Evolutionary conservation across 2,888 invertebrate genomes (phyloP).

Genomic region (Sclerodermus sp.): DNA sequence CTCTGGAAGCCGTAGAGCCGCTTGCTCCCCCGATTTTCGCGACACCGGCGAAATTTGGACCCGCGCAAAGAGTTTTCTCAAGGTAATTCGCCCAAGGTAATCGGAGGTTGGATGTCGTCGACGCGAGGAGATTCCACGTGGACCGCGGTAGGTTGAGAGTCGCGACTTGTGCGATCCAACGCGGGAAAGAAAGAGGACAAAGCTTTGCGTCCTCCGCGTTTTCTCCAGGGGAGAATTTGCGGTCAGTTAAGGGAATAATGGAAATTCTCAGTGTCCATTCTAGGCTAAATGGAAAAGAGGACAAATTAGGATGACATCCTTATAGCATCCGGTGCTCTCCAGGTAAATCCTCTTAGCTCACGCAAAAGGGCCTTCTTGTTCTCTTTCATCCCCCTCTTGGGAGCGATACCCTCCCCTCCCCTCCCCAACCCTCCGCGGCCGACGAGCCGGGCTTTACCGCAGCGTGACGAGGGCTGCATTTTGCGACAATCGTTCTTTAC

Average conservation of each 20-base stretch:
- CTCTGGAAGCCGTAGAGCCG: too few species aligned
- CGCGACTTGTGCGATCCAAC: too few species aligned
- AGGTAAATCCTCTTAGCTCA: constrained; percentile 47
- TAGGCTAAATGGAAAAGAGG: constrained; percentile 12
- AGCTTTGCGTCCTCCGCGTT: constrained; percentile 21
- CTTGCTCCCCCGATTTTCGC: too few species aligned
- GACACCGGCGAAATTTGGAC: too few species aligned
- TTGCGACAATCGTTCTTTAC: constrained; percentile 19
- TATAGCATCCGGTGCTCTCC: constrained; percentile 38
- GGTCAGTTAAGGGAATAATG: constrained; percentile 18
- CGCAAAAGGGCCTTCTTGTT: constrained; percentile 34
- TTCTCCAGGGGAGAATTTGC: constrained; percentile 4
- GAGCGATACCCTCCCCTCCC: background rate
- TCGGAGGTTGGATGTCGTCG: too few species aligned
- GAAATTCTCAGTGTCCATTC: constrained; percentile 1
- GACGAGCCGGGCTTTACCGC: background rate
- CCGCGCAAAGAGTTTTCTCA: too few species aligned
- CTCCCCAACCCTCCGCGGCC: constrained; percentile 5
- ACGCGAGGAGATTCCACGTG: too few species aligned
- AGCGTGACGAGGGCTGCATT: constrained; percentile 9
- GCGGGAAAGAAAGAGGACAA: background rate
- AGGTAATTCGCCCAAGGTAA: too few species aligned
- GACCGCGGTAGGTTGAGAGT: too few species aligned
- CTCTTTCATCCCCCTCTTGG: background rate
- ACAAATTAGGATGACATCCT: constrained; percentile 50